These are phyloP conservation scores for Solen grandis DNA, from an alignment of 1,140 invertebrate genomes.

Conservation along the genomic window DNA sequence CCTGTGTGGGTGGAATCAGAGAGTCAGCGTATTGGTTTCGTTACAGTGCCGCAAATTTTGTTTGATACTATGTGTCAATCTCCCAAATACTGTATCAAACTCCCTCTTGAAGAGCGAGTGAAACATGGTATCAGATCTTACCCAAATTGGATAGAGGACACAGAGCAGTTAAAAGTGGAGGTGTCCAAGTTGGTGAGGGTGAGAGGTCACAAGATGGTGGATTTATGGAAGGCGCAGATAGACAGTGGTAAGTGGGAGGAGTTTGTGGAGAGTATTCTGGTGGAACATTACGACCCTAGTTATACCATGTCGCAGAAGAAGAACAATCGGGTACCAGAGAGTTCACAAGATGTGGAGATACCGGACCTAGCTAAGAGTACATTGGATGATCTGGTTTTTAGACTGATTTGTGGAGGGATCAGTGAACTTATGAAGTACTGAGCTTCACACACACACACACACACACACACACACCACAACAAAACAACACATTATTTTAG, in stretches of 20 bases:
- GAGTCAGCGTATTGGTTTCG: slow-evolving; percentile 62
- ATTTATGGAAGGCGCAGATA: slow-evolving; percentile 59
- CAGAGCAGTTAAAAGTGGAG: slow-evolving; percentile 48
- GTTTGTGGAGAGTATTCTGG: no score
- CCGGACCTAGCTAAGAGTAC: no score
- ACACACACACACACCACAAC: no score
- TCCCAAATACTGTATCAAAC: slow-evolving; percentile 66
- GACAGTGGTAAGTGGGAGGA: slow-evolving; percentile 59
- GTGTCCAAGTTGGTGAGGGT: slow-evolving; percentile 52
- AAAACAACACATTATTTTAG: no score
- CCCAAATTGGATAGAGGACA: slow-evolving; percentile 63
- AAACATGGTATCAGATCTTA: slow-evolving; percentile 65
- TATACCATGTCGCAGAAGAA: slow-evolving; percentile 66
- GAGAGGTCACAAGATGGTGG: slow-evolving; percentile 13
- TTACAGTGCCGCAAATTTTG: slow-evolving; percentile 56
- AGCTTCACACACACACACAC: no score
- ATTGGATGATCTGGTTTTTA: no score
- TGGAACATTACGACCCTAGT: no score
- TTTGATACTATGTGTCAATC: slow-evolving; percentile 58
- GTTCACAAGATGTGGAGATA: no score
- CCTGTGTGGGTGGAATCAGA: slow-evolving; percentile 71
- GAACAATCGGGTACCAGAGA: no score
- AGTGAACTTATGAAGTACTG: no score
- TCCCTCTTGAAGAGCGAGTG: no score
- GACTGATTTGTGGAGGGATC: no score